phyloP scores from a whole-genome alignment of 2,888 invertebrate genomes.

The Stenodema calcarata region DNA sequence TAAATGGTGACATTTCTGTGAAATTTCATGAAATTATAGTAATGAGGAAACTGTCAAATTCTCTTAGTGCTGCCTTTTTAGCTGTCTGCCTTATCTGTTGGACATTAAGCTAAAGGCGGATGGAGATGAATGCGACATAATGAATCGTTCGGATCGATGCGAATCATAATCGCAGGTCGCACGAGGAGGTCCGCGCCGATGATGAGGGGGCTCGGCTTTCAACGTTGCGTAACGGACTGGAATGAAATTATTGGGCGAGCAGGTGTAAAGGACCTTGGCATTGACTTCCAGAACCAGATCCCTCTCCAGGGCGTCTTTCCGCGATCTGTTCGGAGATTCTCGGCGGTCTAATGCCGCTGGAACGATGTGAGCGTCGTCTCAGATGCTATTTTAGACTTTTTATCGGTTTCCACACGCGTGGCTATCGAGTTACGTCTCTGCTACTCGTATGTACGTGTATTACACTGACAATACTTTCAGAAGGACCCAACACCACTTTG shows the following conservation, averaged over 20 bases:
- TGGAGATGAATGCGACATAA: background rate
- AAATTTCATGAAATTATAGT: too few species aligned
- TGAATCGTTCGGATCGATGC: background rate
- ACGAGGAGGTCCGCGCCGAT: too few species aligned
- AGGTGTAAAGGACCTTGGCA: conserved; percentile 13
- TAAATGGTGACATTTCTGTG: too few species aligned
- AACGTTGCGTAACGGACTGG: conserved; percentile 24
- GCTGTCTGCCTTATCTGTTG: too few species aligned
- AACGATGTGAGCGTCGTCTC: background rate
- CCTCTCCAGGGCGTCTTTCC: background rate
- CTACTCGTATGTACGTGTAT: too few species aligned
- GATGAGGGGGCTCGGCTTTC: background rate
- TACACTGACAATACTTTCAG: too few species aligned
- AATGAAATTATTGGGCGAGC: conserved; percentile 32
- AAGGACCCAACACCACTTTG: too few species aligned
- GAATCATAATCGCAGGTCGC: background rate
- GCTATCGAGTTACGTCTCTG: background rate
- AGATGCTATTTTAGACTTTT: background rate
- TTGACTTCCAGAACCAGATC: conserved; percentile 1
- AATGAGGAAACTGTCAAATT: too few species aligned
- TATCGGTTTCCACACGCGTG: background rate
- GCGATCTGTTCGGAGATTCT: background rate
- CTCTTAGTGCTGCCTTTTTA: too few species aligned
- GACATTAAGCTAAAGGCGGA: too few species aligned
- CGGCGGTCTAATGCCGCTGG: background rate